A percentile compares a stretch with the other conserved stretches of the same genome.
Evolutionary conservation across 2,888 invertebrate species (phyloP).

Genomic region (Hyles lineata): DNA sequence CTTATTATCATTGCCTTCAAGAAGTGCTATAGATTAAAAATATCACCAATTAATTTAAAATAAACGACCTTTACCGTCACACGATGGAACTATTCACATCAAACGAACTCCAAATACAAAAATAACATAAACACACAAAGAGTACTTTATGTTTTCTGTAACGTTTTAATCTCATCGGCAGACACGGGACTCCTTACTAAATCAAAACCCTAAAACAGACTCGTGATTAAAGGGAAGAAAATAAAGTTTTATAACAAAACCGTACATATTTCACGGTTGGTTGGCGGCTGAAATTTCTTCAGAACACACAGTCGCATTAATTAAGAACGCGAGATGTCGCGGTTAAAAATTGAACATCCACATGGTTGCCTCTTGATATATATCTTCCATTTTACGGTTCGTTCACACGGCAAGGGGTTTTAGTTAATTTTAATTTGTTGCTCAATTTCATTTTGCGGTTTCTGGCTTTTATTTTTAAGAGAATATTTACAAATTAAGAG

Average conservation of each 20-base stretch:
- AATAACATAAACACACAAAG: slow-evolving; percentile 9
- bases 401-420: slow-evolving; percentile 13
- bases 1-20: too few relatives aligned
- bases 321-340: slow-evolving; percentile 43
- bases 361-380: slow-evolving; percentile 46
- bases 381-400: slow-evolving; percentile 41
- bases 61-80: background rate
- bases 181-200: background rate
- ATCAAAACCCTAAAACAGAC: slow-evolving; percentile 19
- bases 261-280: slow-evolving; percentile 49
- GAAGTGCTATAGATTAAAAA: too few relatives aligned
- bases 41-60: background rate
- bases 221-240: slow-evolving; percentile 17
- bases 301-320: slow-evolving; percentile 51
- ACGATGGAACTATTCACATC: background rate
- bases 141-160: slow-evolving; percentile 15
- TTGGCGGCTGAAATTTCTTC: slow-evolving; percentile 22
- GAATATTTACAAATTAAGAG: too few relatives aligned
- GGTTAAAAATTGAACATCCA: slow-evolving; percentile 44
- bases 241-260: slow-evolving; percentile 39
- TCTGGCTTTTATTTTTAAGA: background rate
- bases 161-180: background rate
- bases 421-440: background rate
- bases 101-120: background rate
- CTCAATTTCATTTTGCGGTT: background rate